These are phyloP conservation scores for Graptemys geographica DNA, from an alignment of 2,797 vertebrate species.

Conservation along the genomic window DNA sequence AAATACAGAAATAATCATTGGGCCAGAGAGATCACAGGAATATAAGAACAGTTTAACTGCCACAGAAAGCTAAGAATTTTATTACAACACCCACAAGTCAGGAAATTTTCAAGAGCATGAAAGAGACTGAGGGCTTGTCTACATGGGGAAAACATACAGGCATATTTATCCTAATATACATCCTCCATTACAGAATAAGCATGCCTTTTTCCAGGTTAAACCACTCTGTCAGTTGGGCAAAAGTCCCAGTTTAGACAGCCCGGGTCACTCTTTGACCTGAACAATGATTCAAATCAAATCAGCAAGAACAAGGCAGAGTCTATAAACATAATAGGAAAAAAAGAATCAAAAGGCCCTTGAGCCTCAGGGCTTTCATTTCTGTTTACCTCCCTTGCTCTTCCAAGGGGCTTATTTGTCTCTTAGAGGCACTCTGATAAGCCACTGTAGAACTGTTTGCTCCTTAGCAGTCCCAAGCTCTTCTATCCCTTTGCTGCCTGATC, in stretches of 20 bases:
- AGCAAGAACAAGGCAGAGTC: background rate
- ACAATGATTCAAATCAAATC: background rate
- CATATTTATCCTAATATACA: background rate
- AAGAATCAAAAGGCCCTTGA: background rate
- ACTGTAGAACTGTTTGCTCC: background rate
- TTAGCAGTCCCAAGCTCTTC: background rate
- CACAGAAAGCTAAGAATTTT: background rate
- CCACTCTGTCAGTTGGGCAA: background rate
- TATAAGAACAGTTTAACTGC: background rate
- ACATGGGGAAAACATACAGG: background rate
- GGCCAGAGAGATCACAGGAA: background rate
- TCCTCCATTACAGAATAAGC: background rate
- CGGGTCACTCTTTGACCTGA: too few relatives aligned
- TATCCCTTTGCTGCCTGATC: background rate
- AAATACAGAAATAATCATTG: background rate
- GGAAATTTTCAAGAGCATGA: background rate
- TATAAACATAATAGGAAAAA: background rate
- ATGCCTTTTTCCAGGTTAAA: background rate
- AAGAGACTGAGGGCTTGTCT: background rate
- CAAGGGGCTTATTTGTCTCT: background rate
- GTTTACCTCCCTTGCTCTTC: background rate
- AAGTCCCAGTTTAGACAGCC: background rate
- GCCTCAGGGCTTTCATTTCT: background rate
- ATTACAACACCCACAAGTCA: background rate
- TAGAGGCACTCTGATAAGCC: background rate